These are phyloP conservation scores for Stichodactyla helianthus DNA, from an alignment of 64 coral and sea anemone genomes.

Conservation along the genomic window DNA sequence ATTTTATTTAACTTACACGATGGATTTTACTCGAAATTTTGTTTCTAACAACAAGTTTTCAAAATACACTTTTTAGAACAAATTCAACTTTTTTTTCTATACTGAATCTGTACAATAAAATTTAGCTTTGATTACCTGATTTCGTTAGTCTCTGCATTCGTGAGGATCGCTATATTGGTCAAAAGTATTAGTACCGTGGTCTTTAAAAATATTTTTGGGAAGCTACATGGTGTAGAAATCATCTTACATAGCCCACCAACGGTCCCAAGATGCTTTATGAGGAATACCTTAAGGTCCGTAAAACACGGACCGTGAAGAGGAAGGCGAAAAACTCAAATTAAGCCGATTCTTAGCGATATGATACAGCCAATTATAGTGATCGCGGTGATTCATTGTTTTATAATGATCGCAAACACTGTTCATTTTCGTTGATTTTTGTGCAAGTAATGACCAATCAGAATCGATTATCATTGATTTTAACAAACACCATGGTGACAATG, in stretches of 20 bases:
- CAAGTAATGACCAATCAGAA: neutral
- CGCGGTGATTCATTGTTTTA: neutral
- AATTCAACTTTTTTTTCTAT: neutral
- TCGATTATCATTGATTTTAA: neutral
- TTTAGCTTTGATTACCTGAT: neutral
- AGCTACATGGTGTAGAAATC: neutral
- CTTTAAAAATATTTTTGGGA: neutral
- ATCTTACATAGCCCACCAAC: neutral
- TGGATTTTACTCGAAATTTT: no score
- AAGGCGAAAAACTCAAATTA: neutral
- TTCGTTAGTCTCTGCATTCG: neutral
- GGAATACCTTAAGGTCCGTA: neutral
- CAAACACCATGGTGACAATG: neutral
- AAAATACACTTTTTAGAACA: no score
- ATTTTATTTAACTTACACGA: no score
- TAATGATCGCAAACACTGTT: conserved; percentile 1
- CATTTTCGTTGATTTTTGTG: neutral
- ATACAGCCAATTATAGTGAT: neutral
- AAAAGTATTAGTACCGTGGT: neutral
- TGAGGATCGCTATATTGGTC: neutral
- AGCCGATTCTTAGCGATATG: neutral
- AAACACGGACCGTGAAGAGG: neutral
- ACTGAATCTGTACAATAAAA: neutral
- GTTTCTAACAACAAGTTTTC: no score
- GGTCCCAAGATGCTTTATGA: neutral